Percentiles rank a stretch among this genome's conserved stretches.
phyloP scores from a whole-genome alignment of 2,888 invertebrate genomes.

The Diadegma fenestrale region DNA sequence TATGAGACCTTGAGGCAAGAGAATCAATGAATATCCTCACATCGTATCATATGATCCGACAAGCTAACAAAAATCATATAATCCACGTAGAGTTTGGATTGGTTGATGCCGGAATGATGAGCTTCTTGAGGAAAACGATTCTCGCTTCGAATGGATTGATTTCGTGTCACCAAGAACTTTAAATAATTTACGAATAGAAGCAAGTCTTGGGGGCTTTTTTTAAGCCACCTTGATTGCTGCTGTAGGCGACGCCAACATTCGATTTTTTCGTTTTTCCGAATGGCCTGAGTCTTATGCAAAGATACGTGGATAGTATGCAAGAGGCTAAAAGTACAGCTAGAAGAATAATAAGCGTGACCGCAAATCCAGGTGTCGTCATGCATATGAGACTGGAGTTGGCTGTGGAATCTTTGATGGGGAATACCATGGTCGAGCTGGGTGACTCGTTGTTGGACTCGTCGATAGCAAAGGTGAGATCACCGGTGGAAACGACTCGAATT shows the following conservation, averaged over 20 bases:
- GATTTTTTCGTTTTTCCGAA: conserved; percentile 87
- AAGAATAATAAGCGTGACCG: conserved; percentile 93
- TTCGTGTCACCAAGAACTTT: neutral
- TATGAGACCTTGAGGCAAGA: too few relatives aligned
- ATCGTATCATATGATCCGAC: too few relatives aligned
- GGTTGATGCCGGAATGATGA: conserved; percentile 14
- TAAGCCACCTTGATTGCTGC: conserved; percentile 73
- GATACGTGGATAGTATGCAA: conserved; percentile 93
- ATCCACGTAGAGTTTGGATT: neutral
- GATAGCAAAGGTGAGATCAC: conserved; percentile 94
- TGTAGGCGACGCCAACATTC: conserved; percentile 80
- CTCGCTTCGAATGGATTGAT: neutral
- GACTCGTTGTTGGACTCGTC: conserved; percentile 88
- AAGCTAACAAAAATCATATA: too few relatives aligned
- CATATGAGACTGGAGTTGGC: conserved; percentile 89
- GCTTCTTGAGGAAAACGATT: neutral
- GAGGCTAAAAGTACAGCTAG: conserved; percentile 93
- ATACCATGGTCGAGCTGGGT: conserved; percentile 89
- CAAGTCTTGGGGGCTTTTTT: conserved; percentile 87
- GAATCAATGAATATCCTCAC: too few relatives aligned
- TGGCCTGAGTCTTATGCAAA: conserved; percentile 93
- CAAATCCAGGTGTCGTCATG: conserved; percentile 97
- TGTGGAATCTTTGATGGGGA: conserved; percentile 88
- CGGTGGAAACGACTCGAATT: conserved; percentile 96
- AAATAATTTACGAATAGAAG: conserved; percentile 88